Evolutionary conservation across 2,797 vertebrate species (phyloP).

Genomic region (Caiman crocodilus): DNA sequence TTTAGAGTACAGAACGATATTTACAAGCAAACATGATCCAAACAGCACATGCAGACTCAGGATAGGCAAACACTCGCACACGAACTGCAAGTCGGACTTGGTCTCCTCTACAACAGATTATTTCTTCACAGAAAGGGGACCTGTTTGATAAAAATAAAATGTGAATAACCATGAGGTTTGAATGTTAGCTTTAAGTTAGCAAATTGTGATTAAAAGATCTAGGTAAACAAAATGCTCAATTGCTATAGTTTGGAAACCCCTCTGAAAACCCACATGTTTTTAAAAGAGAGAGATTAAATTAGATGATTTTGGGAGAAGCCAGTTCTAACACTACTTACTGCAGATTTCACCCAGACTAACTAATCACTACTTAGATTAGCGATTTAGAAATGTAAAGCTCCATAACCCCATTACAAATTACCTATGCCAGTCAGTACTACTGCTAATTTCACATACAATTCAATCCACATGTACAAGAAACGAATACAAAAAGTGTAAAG

Average conservation of each 20-base stretch:
- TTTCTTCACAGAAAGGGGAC: conserved; percentile 96
- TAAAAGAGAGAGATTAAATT: too few relatives aligned
- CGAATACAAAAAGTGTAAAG: too few relatives aligned
- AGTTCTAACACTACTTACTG: too few relatives aligned
- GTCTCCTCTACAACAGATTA: conserved; percentile 95
- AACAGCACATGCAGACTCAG: conserved; percentile 93
- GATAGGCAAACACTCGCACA: conserved; percentile 92
- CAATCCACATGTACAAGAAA: too few relatives aligned
- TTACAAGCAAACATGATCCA: conserved; percentile 99
- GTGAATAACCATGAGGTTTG: neutral
- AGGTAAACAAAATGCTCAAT: too few relatives aligned
- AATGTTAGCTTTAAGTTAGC: neutral
- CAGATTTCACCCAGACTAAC: neutral
- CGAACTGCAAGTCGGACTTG: conserved; percentile 94
- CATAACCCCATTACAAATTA: neutral
- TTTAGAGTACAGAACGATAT: conserved; percentile 94
- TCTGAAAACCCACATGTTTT: too few relatives aligned
- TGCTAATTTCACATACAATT: neutral
- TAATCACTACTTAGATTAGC: neutral
- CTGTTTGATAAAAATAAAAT: conserved; percentile 79
- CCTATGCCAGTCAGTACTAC: neutral
- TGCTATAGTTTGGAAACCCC: too few relatives aligned
- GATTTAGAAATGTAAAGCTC: neutral
- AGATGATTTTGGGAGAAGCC: too few relatives aligned
- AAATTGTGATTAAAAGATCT: neutral